Conservation (phyloP, 30 jellyfish, hydroid and myxozoan genomes). For the Aurelia coerulea region DNA sequence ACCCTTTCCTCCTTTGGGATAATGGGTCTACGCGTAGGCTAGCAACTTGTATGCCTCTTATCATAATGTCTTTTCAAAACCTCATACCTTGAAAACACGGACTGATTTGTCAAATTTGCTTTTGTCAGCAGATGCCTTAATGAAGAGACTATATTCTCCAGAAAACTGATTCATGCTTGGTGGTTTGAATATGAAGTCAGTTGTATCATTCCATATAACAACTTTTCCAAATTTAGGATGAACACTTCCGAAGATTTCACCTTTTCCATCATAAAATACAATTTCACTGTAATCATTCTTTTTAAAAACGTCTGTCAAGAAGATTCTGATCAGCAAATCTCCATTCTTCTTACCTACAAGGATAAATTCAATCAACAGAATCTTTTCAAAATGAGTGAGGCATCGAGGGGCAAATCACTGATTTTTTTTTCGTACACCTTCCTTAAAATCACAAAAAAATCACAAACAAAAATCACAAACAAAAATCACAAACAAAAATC, state of each 20-base stretch:
- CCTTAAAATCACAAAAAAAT: too few relatives aligned
- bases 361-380: too few relatives aligned
- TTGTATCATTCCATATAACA: constrained; percentile 71
- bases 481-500: too few relatives aligned
- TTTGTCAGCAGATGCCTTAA: constrained; percentile 54
- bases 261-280: constrained; percentile 56
- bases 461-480: too few relatives aligned
- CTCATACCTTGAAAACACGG: constrained; percentile 35
- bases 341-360: constrained; percentile 38
- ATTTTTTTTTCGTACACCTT: too few relatives aligned
- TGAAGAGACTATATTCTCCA: constrained; percentile 64
- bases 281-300: constrained; percentile 81
- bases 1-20: too few relatives aligned
- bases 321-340: constrained; percentile 57
- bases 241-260: constrained; percentile 55
- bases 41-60: neutral
- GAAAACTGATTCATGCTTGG: constrained; percentile 65
- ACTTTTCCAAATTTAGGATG: constrained; percentile 56
- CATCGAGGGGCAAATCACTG: too few relatives aligned
- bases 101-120: constrained; percentile 41
- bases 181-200: constrained; percentile 66
- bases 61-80: too few relatives aligned
- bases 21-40: too few relatives aligned
- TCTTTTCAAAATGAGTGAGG: too few relatives aligned
- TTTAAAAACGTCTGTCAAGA: constrained; percentile 44